Conservation (phyloP, 2,888 invertebrate genomes). For the Lissocephala sabroskyi region DNA sequence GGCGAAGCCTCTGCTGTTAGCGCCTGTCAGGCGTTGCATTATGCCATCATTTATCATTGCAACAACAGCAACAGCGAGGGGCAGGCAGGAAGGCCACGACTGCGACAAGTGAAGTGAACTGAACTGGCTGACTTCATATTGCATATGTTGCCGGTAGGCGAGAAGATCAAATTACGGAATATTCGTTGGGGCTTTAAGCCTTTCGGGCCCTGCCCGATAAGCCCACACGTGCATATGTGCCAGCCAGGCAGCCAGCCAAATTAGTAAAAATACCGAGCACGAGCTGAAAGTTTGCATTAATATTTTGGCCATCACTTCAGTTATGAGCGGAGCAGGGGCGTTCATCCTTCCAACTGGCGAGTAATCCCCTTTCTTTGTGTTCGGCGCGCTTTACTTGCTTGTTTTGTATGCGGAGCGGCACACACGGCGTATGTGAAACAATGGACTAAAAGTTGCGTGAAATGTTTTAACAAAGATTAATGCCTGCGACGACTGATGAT, state of each 20-base stretch:
- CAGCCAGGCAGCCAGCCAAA: slow-evolving; percentile 1
- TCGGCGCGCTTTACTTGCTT: too few species aligned
- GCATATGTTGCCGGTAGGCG: slow-evolving; percentile 27
- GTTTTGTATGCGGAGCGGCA: slow-evolving; percentile 46
- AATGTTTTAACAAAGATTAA: slow-evolving; percentile 65
- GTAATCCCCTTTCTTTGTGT: too few species aligned
- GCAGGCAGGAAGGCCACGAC: too few species aligned
- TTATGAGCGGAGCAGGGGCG: too few species aligned
- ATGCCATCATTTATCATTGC: slow-evolving; percentile 62
- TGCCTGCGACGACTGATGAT: slow-evolving; percentile 63
- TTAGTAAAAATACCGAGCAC: slow-evolving; percentile 11
- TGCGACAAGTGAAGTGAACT: slow-evolving; percentile 41
- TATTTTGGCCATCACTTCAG: slow-evolving; percentile 9
- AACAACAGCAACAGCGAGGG: slow-evolving; percentile 2
- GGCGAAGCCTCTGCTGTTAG: slow-evolving; percentile 18
- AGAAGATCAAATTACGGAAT: too few species aligned
- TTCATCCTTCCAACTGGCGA: too few species aligned
- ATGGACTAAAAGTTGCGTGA: slow-evolving; percentile 55
- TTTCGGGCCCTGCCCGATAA: slow-evolving; percentile 3
- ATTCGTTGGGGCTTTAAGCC: slow-evolving; percentile 39
- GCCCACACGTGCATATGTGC: too few species aligned
- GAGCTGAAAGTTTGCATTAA: slow-evolving; percentile 28
- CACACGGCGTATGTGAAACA: slow-evolving; percentile 57
- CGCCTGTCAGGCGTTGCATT: slow-evolving; percentile 56
- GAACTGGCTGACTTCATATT: slow-evolving; percentile 54